phyloP scores from a whole-genome alignment of 2,797 vertebrate species.

The Leptodactylus fallax region DNA sequence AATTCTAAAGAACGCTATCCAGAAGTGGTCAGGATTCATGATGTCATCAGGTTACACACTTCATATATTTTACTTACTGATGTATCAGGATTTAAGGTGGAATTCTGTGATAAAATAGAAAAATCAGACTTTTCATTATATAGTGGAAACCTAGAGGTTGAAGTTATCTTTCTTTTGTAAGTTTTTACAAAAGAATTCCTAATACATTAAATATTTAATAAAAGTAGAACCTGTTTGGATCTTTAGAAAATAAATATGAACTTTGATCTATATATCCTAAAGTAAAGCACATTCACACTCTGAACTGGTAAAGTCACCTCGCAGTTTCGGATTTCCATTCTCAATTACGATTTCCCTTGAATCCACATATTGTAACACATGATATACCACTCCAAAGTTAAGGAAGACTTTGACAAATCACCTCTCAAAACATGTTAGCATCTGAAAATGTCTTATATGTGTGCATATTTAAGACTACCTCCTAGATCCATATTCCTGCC shows the following conservation, averaged over 20 bases:
- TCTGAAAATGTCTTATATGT: neutral
- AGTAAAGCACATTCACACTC: constrained; percentile 1
- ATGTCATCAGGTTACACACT: neutral
- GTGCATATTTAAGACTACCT: constrained; percentile 7
- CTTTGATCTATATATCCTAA: constrained; percentile 19
- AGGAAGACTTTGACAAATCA: constrained; percentile 42
- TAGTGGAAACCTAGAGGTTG: neutral
- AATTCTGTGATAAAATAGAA: neutral
- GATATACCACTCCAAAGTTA: neutral
- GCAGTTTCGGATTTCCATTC: neutral
- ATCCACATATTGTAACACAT: neutral
- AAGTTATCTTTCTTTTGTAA: neutral
- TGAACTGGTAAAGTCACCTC: neutral
- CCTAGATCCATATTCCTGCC: neutral
- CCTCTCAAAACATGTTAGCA: neutral
- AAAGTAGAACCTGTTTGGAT: neutral
- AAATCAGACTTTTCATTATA: neutral
- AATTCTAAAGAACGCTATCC: constrained; percentile 31
- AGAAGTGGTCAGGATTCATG: constrained; percentile 4
- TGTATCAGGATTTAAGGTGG: neutral
- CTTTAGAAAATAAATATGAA: constrained; percentile 17
- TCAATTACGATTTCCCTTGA: neutral
- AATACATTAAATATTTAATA: neutral
- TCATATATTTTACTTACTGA: neutral
- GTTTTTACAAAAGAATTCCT: neutral